Evolutionary conservation across 2,888 invertebrate species (phyloP), one percentile per base, ranked within the genome.

Genomic region (Ptilodon capucinus): DNA sequence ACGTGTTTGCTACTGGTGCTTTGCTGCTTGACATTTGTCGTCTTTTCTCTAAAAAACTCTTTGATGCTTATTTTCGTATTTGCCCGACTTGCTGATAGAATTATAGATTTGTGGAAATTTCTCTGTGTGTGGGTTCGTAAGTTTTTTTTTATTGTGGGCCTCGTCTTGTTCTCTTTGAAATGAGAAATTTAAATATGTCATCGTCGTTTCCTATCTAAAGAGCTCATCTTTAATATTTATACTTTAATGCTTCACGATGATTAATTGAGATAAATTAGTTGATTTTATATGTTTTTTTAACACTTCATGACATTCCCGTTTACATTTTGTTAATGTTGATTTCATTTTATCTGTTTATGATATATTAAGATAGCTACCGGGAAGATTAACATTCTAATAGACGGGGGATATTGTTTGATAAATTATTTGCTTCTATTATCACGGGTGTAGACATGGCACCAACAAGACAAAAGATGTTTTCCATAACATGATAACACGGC

Each of bases 31-130:
- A 86, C 85, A 87, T 86, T 87, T 86, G 86, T 86, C 81, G 84
- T 78, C 80, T 85, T 81, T 71, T 78, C 75, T 82, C 78, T 86
- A 86, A 88, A 88, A 88, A 87, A 88, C 80, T 82, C 89, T 89
- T 90, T 89, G 89, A 89, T 82, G 87, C 83, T 87, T 89, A 90
- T 90, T 90, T 89, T 88, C 83, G 89, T 89, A 83, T 86, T 86
- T 80, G 84, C 82, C 74, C 58, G 74, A 67, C 71, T 76, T 77
- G 89, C 76, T 83, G 89, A 90, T 81, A 70, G 89, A 89, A 84
- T 86, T 89, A 90, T 88, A 79, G 86, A 84, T 90, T 87, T 84
- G 84, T 83, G 81, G 88, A 87, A 88, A 83, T 75, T 76, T 79
- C 81, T 75, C 74, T 81, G 72, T 83, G 86, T 84, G 86, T 84